Evolutionary conservation across 1,140 invertebrate genomes (phyloP).

Genomic region (Sogatella furcifera): DNA sequence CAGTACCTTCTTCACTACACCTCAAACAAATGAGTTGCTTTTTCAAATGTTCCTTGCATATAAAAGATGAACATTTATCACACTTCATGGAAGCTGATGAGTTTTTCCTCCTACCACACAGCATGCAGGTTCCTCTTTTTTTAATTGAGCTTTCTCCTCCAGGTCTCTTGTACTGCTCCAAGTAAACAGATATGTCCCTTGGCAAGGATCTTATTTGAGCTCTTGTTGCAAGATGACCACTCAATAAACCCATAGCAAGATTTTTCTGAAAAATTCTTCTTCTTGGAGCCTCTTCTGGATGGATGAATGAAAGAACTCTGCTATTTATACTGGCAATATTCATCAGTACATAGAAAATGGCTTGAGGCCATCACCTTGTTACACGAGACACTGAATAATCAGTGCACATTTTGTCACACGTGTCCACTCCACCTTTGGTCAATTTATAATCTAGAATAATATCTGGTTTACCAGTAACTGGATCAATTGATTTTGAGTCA

Average conservation of each 20-base stretch:
- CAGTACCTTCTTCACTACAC: neutral
- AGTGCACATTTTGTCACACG: conserved; percentile 25
- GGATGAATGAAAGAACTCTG: neutral
- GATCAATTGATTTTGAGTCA: conserved; percentile 18
- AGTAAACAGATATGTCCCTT: neutral
- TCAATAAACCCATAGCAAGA: conserved; percentile 1
- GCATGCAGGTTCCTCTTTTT: conserved; percentile 3
- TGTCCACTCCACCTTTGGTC: conserved; percentile 28
- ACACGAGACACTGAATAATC: conserved; percentile 19
- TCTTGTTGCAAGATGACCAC: neutral
- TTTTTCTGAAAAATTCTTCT: conserved; percentile 9
- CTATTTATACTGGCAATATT: conserved; percentile 23
- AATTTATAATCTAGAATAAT: conserved; percentile 25
- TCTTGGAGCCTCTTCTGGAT: neutral
- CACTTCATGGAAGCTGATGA: neutral
- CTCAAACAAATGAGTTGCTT: neutral
- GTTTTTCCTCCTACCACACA: neutral
- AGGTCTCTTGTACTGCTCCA: neutral
- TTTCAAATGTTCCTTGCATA: neutral
- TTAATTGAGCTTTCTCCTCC: neutral
- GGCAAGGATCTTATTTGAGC: neutral
- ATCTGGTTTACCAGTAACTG: conserved; percentile 22
- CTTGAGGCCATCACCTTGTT: conserved; percentile 26
- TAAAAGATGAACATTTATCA: neutral
- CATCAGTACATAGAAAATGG: conserved; percentile 25